phyloP scores from a whole-genome alignment of 2,888 invertebrate genomes.

The Scaptodrosophila latifasciaeformis region DNA sequence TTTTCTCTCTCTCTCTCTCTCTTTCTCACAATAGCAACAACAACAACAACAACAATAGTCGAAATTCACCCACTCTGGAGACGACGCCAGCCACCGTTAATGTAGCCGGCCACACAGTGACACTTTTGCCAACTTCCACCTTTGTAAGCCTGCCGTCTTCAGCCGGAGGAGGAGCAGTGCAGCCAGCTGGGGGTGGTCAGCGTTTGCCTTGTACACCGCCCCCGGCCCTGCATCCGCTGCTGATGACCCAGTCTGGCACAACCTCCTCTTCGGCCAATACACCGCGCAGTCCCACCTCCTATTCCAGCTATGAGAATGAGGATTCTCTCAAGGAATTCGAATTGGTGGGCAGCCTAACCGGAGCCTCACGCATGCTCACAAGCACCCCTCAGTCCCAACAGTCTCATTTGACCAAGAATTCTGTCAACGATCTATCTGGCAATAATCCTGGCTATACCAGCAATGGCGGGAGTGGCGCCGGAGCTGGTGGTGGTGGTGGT shows the following conservation, averaged over 20 bases:
- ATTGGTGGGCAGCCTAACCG: slow-evolving; percentile 45
- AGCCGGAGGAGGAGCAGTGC: slow-evolving; percentile 22
- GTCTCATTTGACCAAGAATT: slow-evolving; percentile 17
- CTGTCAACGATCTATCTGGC: no score
- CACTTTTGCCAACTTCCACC: slow-evolving; percentile 37
- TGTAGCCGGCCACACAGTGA: no score
- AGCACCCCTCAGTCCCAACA: slow-evolving; percentile 60
- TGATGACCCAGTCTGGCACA: slow-evolving; percentile 15
- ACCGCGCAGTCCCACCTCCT: slow-evolving; percentile 72
- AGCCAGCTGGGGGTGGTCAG: slow-evolving; percentile 13
- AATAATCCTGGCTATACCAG: slow-evolving; percentile 7
- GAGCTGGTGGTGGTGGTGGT: slow-evolving; percentile 38
- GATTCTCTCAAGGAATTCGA: slow-evolving; percentile 75
- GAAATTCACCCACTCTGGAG: no score
- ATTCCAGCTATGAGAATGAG: slow-evolving; percentile 74
- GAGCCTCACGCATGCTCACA: slow-evolving; percentile 44
- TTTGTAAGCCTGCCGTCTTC: slow-evolving; percentile 35
- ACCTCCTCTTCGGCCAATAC: no score
- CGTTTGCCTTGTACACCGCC: slow-evolving; percentile 50
- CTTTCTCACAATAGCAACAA: not conserved
- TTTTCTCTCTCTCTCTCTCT: not conserved
- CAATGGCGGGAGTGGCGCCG: slow-evolving; percentile 35
- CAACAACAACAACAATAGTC: not conserved
- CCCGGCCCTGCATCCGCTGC: no score
- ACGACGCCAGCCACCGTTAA: slow-evolving; percentile 33